Percentiles rank a stretch among this genome's conserved stretches.
These are phyloP conservation scores for Graphium colonna DNA, from an alignment of 2,888 invertebrate species.

Conservation along the genomic window DNA sequence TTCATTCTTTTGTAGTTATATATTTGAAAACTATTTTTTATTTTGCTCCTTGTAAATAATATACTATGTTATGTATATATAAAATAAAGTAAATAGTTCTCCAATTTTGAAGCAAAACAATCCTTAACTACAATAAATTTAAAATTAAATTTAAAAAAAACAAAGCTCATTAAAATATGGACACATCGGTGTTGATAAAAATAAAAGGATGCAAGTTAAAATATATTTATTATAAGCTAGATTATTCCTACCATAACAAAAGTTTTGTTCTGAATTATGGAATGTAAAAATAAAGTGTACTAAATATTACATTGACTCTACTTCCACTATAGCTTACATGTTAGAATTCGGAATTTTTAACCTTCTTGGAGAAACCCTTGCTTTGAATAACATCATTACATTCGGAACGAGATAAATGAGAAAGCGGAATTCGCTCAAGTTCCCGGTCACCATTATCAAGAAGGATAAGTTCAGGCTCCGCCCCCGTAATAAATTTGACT, in stretches of 20 bases:
- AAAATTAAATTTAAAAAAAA: no score
- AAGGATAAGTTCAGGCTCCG: conserved; percentile 82
- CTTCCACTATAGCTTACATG: not conserved
- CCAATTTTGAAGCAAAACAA: no score
- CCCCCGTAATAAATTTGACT: conserved; percentile 84
- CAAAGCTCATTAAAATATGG: no score
- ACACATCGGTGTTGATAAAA: no score
- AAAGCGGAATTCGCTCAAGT: conserved; percentile 82
- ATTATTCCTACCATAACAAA: not conserved
- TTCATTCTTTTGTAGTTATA: no score
- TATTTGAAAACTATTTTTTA: no score
- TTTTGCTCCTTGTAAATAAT: no score
- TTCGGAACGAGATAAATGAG: conserved; percentile 78
- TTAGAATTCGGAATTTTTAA: conserved; percentile 62
- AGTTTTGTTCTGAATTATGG: conserved; percentile 5
- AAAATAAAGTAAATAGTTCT: no score
- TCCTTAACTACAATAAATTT: no score
- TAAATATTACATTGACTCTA: no score
- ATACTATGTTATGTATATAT: no score
- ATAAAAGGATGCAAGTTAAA: not conserved
- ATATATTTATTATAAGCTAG: not conserved
- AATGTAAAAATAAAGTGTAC: conserved; percentile 14
- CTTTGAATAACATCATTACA: conserved; percentile 83
- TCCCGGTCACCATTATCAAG: conserved; percentile 78
- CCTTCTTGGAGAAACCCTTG: conserved; percentile 79